Percentiles rank a stretch among this genome's conserved stretches.
phyloP scores from a whole-genome alignment of 2,888 invertebrate genomes.

The Platycheirus rosarum region DNA sequence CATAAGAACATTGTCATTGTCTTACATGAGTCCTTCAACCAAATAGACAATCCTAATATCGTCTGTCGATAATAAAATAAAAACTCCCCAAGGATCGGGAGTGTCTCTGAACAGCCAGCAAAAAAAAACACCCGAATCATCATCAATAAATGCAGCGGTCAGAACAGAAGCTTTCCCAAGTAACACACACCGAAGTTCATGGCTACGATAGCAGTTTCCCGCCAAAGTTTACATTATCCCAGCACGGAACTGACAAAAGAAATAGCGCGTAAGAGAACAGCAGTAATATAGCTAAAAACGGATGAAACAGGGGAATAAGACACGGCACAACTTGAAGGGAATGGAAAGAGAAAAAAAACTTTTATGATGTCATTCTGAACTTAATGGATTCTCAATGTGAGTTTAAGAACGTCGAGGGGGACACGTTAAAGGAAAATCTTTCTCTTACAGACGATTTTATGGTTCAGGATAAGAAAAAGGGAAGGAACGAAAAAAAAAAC shows the following conservation, averaged over 20 bases:
- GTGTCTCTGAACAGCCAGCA: constrained; percentile 4
- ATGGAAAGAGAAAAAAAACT: constrained; percentile 34
- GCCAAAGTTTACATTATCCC: constrained; percentile 25
- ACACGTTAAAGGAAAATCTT: constrained; percentile 56
- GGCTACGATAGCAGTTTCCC: constrained; percentile 44
- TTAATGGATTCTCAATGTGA: constrained; percentile 71
- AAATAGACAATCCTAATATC: constrained; percentile 33
- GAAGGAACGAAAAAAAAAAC: not conserved
- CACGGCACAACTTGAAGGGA: not conserved
- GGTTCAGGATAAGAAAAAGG: not conserved
- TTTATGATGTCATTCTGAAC: constrained; percentile 70
- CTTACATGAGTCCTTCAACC: constrained; percentile 29
- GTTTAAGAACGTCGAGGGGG: constrained; percentile 63
- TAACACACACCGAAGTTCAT: constrained; percentile 45
- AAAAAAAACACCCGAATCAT: constrained; percentile 5
- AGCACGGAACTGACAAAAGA: constrained; percentile 52
- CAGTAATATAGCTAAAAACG: constrained; percentile 21
- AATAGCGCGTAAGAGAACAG: constrained; percentile 39
- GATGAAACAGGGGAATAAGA: constrained; percentile 33
- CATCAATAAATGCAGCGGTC: constrained; percentile 59
- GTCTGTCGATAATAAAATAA: constrained; percentile 6
- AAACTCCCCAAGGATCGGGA: not conserved
- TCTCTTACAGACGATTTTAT: constrained; percentile 4
- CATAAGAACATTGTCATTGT: constrained; percentile 6
- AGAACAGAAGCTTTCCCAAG: constrained; percentile 29